Base-by-base conservation (phyloP, 2,888 invertebrate genomes). In the Amaurobius ferox region DNA sequence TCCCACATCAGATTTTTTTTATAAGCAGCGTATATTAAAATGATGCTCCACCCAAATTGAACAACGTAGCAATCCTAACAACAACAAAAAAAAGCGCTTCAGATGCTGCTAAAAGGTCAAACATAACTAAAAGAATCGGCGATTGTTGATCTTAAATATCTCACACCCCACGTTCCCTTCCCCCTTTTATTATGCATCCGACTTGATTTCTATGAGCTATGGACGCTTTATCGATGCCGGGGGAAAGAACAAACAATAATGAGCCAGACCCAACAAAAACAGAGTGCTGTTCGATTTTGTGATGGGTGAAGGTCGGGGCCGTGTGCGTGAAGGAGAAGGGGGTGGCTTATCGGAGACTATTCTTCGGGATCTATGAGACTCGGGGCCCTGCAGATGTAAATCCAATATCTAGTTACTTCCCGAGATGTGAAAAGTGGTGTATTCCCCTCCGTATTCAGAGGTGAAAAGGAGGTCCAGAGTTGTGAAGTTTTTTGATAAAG, bases 221-320 rank as follows among this genome's bases (percentile, higher is more conserved):
- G 32, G 39, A 19, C 30, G 28, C 70, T 83, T n/a, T 83, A 76
- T 83, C 81, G 26, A 39, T 26, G 30, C 26, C 1, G 68, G 48
- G 35, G 70, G n/a, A 19, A 76, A 83, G 76, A 76, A 76, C 81
- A 83, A 83, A 83, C 64, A 83, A 76, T 76, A 83, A 83, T 83
- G 76, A 79, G 40, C 70, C 28, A 29, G 28, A 62, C 55, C 55
- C 6, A 29, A 64, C 68, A 68, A 68, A 68, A 68, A 68, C 68
- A 68, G 68, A 68, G 40, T 68, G 26, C 16, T 23, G 68, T 83
- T 83, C 81, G 81, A 83, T 83, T 83, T 83, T 83, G 81, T 83
- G 81, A 83, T 83, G 81, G 76, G 81, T 62, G 68, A 62, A 62
- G 39, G 73, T 29, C 55, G 44, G 55, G 48, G 61, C n/a, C n/a